Conservation (phyloP, 1,140 invertebrate genomes). For the Arctopsyche grandis region DNA sequence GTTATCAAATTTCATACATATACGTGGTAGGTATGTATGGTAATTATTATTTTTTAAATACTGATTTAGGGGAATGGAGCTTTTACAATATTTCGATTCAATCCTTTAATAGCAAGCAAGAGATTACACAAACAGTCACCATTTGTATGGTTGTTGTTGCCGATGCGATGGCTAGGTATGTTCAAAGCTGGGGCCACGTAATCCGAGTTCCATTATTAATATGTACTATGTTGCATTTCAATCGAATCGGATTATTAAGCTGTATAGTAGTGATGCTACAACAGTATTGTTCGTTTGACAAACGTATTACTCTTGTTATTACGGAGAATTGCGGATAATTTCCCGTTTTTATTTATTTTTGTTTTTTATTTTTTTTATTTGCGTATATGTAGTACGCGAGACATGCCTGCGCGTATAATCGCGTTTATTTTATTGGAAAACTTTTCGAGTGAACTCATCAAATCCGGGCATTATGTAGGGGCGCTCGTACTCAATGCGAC, state of each 20-base stretch:
- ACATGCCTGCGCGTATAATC: conserved; percentile 16
- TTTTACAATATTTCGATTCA: no score
- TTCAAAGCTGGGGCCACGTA: not conserved
- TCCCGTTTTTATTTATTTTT: not conserved
- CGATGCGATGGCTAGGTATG: not conserved
- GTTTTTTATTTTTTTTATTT: not conserved
- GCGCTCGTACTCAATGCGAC: conserved; percentile 15
- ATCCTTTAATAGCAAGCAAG: no score
- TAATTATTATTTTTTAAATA: no score
- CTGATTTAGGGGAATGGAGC: no score
- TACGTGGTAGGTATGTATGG: no score
- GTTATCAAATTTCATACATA: no score
- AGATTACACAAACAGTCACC: no score
- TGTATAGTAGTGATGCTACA: not conserved
- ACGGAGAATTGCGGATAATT: not conserved
- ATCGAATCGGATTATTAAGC: conserved; percentile 44
- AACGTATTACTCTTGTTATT: not conserved
- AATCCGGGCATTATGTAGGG: conserved; percentile 21
- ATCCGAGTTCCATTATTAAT: conserved; percentile 48
- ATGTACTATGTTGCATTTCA: conserved; percentile 43
- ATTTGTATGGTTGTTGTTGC: no score
- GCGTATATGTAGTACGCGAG: not conserved
- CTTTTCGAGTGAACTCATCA: conserved; percentile 43
- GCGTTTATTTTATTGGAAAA: conserved; percentile 39
- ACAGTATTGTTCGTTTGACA: not conserved